phyloP scores from a whole-genome alignment of 2,113 vertebrate genomes.

The Cephalopterus ornatus region DNA sequence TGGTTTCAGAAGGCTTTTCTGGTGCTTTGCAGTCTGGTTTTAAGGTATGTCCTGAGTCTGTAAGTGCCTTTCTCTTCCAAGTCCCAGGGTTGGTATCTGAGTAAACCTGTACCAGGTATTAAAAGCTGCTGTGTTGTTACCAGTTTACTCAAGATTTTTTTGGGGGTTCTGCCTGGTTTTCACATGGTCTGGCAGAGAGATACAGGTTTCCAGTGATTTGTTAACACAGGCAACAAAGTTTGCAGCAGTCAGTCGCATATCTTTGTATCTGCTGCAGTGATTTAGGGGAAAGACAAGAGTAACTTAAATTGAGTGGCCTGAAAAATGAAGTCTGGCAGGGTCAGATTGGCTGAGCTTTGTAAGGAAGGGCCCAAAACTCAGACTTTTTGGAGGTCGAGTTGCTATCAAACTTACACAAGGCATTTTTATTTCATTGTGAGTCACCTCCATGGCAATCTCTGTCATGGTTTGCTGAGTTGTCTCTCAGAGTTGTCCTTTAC shows the following conservation, averaged over 20 bases:
- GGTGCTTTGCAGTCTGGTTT: background rate
- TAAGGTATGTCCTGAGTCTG: background rate
- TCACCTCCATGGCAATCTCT: background rate
- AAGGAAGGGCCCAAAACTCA: background rate
- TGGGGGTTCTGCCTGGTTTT: background rate
- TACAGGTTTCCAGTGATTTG: background rate
- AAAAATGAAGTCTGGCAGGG: background rate
- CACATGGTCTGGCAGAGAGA: background rate
- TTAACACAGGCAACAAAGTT: background rate
- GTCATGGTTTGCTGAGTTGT: background rate
- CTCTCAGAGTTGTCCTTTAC: background rate
- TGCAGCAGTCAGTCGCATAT: background rate
- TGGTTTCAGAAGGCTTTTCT: background rate
- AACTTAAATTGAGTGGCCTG: background rate
- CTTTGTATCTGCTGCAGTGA: background rate
- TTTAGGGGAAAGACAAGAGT: background rate
- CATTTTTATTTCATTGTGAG: background rate
- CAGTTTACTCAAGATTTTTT: background rate
- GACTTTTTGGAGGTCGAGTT: background rate
- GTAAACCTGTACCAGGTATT: background rate
- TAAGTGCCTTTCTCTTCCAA: background rate
- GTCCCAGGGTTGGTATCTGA: background rate
- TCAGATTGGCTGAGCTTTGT: background rate
- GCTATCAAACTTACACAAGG: accelerated
- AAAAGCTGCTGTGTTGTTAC: background rate